Percentiles rank a stretch among this genome's conserved stretches.
phyloP scores from a whole-genome alignment of 2,797 vertebrate species.

The Cetoscarus ocellatus region DNA sequence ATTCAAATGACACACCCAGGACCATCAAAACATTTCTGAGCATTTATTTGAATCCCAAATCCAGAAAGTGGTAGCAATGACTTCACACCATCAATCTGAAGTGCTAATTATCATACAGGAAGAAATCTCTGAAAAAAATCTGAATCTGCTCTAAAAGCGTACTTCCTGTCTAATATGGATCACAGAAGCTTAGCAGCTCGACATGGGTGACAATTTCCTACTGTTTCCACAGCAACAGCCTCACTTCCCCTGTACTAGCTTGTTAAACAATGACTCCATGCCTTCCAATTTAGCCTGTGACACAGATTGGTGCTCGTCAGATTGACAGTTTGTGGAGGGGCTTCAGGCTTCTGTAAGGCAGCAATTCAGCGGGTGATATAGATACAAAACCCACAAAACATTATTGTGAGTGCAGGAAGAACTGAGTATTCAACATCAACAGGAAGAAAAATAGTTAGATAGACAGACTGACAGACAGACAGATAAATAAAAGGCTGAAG shows the following conservation, averaged over 20 bases:
- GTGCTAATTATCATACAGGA: slow-evolving; percentile 4
- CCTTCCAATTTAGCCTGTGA: slow-evolving; percentile 55
- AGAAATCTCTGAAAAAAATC: neutral
- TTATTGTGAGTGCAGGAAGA: slow-evolving; percentile 3
- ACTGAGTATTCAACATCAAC: slow-evolving; percentile 8
- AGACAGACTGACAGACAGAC: too few relatives aligned
- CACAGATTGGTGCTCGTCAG: slow-evolving; percentile 42
- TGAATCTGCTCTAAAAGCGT: slow-evolving; percentile 32
- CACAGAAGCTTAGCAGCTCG: slow-evolving; percentile 40
- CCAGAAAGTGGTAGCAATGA: too few relatives aligned
- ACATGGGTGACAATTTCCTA: slow-evolving; percentile 51
- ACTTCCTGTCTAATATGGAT: slow-evolving; percentile 36
- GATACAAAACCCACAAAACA: slow-evolving; percentile 22
- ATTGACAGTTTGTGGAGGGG: slow-evolving; percentile 19
- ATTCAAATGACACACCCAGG: too few relatives aligned
- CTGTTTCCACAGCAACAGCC: slow-evolving; percentile 66
- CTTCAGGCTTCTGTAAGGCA: slow-evolving; percentile 7
- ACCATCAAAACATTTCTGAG: too few relatives aligned
- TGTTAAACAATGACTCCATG: slow-evolving; percentile 55
- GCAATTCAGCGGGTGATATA: slow-evolving; percentile 45
- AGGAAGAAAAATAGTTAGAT: slow-evolving; percentile 25
- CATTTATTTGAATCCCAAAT: too few relatives aligned
- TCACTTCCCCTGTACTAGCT: slow-evolving; percentile 43
- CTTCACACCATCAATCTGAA: too few relatives aligned
- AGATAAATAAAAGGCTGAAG: too few relatives aligned